Evolutionary conservation across 2,113 vertebrate species (phyloP), one percentile per base, ranked within the genome.

Genomic region (Grammomys surdaster): DNA sequence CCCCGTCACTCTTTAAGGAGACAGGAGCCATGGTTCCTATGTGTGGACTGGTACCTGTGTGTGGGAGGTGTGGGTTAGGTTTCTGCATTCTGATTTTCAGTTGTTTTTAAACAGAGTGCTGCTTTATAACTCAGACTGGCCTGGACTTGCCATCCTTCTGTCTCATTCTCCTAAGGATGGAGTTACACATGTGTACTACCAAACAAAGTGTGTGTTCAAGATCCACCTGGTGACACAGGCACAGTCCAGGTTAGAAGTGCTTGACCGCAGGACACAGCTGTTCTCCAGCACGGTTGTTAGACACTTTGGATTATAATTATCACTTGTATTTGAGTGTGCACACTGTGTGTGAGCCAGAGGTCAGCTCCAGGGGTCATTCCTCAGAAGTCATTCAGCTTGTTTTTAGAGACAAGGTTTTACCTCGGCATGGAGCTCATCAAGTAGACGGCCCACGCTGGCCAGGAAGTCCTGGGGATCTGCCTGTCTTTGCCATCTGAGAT

Each of bases 281-380:
- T 0, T 20, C 56, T 73, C 1, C 0, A 33, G 20, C 43, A 1
- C 7, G 56, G 36, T 9, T 36, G 17, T 60, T 51, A 22, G 67
- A 69, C 22, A 31, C 16, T 82, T 56, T 67, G 67, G 60, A 20
- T 14, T 46, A 26, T 22, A 19, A 19, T 10, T 12, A 5, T 63
- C 31, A 26, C 20, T 67, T 87, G 65, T 70, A 7, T 87, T 12
- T 70, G 65, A 67, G 63, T 31, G 46, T 5, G 24, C 26, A 14
- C 3, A 26, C 11, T 16, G 31, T 69, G 31, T 51, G 31, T 51
- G 33, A 20, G 12, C 46, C 60, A 87, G 65, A 48, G 65, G 46
- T 87, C 26, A 67, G 60, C 40, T 48, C 60, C 28, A 86, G 84
- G 63, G 43, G 43, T 67, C 63, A 69, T 69, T 51, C 19, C 46